A percentile compares a stretch with the other conserved stretches of the same genome.
These are phyloP conservation scores for Hylia prasina DNA, from an alignment of 2,113 vertebrate species.

Conservation along the genomic window DNA sequence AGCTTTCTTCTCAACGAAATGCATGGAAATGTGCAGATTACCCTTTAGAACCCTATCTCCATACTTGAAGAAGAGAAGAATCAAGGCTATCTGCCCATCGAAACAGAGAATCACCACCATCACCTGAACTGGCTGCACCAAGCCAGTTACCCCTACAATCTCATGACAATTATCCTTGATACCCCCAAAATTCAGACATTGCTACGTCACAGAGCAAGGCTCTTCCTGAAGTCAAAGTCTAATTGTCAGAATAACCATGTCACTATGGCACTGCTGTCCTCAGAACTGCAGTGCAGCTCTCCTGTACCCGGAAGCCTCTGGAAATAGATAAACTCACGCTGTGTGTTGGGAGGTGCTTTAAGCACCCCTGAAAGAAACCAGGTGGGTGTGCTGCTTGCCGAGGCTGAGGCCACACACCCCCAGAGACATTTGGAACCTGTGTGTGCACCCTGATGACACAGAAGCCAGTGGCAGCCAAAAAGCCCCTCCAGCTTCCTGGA, in stretches of 20 bases:
- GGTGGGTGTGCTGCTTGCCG: neutral
- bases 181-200: rapidly evolving
- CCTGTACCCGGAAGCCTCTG: neutral
- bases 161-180: neutral
- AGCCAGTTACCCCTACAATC: neutral
- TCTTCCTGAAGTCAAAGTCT: neutral
- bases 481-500: neutral
- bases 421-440: rapidly evolving
- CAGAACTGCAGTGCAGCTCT: neutral
- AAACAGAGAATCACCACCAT: neutral
- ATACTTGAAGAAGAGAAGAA: neutral
- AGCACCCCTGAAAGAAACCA: neutral
- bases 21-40: neutral
- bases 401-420: rapidly evolving
- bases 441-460: neutral
- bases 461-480: neutral
- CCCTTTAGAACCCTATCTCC: neutral
- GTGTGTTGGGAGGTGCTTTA: neutral
- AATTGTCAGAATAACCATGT: neutral
- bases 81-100: neutral
- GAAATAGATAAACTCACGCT: neutral
- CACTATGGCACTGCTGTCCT: neutral
- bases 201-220: neutral
- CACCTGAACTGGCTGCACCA: neutral
- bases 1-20: neutral